Conservation (phyloP, 2,888 invertebrate genomes). For the Pandemis cinnamomeana region DNA sequence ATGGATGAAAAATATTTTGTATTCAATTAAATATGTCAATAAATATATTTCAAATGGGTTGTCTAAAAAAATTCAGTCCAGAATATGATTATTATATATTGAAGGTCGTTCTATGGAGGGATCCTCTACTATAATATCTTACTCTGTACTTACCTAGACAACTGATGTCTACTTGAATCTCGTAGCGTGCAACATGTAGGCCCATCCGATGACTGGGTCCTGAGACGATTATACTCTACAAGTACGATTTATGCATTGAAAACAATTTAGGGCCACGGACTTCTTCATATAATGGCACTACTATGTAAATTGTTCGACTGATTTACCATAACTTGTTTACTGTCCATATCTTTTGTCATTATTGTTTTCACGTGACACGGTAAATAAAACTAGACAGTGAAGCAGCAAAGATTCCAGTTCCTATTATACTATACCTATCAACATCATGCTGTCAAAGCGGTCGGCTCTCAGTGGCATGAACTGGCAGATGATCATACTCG, state of each 20-base stretch:
- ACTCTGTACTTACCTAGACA: not conserved
- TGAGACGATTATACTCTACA: slow-evolving; percentile 20
- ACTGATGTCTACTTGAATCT: not conserved
- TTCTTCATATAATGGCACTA: slow-evolving; percentile 44
- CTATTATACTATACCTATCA: slow-evolving; percentile 47
- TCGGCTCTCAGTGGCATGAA: slow-evolving; percentile 12
- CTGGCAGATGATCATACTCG: slow-evolving; percentile 46
- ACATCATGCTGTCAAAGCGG: slow-evolving; percentile 39
- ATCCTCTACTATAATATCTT: not conserved
- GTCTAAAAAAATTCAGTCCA: too few relatives aligned
- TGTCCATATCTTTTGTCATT: slow-evolving; percentile 49
- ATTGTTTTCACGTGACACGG: slow-evolving; percentile 64
- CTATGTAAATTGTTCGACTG: slow-evolving; percentile 51
- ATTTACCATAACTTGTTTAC: slow-evolving; percentile 53
- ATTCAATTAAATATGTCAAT: too few relatives aligned
- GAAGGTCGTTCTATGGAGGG: too few relatives aligned
- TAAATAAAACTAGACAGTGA: slow-evolving; percentile 59
- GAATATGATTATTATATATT: too few relatives aligned
- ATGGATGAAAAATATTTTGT: too few relatives aligned
- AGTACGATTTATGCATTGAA: slow-evolving; percentile 22
- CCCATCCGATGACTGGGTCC: not conserved
- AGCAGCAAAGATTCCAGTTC: slow-evolving; percentile 57
- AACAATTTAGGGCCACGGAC: slow-evolving; percentile 42
- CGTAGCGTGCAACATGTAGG: not conserved
- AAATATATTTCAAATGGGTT: too few relatives aligned